phyloP scores from a whole-genome alignment of 2,113 vertebrate species.

The Kryptolebias marmoratus region DNA sequence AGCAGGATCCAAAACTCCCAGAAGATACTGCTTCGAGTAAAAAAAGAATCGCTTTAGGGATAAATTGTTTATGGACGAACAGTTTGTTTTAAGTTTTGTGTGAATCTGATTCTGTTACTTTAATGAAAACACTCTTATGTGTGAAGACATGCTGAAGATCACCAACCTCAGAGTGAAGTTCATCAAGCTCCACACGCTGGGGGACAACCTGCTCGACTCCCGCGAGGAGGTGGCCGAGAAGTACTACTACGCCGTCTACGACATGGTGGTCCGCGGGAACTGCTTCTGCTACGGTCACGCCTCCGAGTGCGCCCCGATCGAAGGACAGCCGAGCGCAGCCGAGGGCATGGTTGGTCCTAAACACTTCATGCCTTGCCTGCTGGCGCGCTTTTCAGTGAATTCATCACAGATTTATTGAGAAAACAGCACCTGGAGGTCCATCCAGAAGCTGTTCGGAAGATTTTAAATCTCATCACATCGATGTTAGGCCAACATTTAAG shows the following conservation, averaged over 20 bases:
- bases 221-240: slow-evolving; percentile 93
- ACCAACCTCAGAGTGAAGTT: slow-evolving; percentile 94
- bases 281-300: slow-evolving; percentile 99
- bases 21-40: no score
- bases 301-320: slow-evolving; percentile 89
- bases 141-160: slow-evolving; percentile 92
- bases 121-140: background rate
- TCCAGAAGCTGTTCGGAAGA: background rate
- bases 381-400: background rate
- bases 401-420: background rate
- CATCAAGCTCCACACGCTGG: slow-evolving; percentile 90
- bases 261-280: slow-evolving; percentile 97
- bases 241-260: slow-evolving; percentile 95
- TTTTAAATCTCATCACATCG: background rate
- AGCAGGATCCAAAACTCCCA: background rate
- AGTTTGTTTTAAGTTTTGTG: no score
- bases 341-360: slow-evolving; percentile 90
- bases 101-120: no score
- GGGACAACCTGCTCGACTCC: slow-evolving; percentile 92
- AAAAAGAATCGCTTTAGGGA: no score
- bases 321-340: slow-evolving; percentile 67
- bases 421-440: background rate
- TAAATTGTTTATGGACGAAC: no score
- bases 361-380: background rate
- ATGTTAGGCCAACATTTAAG: no score